Evolutionary conservation across 2,888 invertebrate species (phyloP), one percentile per base, ranked within the genome.

Genomic region (Leptinotarsa juncta): DNA sequence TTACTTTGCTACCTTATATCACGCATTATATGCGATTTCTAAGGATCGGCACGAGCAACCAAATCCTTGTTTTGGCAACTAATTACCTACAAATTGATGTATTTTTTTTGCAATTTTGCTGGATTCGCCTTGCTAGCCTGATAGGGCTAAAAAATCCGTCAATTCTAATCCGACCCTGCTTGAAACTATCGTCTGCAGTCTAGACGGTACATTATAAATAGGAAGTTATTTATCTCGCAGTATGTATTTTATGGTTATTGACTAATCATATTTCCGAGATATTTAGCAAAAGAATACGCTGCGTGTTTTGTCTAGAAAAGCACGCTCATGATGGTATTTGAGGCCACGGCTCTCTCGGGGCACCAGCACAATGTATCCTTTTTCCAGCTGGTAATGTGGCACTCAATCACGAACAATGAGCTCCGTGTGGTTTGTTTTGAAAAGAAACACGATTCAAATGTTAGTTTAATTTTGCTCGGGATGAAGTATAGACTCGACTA

Each of bases 201-300:
- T 85, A 85, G 84, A 84, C 84, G 80, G 79, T 80, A 81, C 81
- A 83, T 84, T 85, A 85, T 84, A 84, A 85, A 85, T 84, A 84
- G 84, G 84, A 85, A 84, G 83, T 84, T 83, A 82, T 84, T 82
- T 79, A 81, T 78, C 73, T 76, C 78, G 82, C 82, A 80, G 83
- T 83, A 83, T 83, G 82, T 81, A 80, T 81, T 84, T 84, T 83
- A 83, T 82, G 82, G 82, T 83, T 84, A 84, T 83, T 82, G 83
- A 83, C 83, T 83, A 83, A 84, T 84, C 83, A 83, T 83, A 84
- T 77, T 81, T 76, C 74, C 71, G 77, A 78, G 78, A 76, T 80
- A 78, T 77, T 76, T 72, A 75, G 72, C 65, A 71, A 70, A 50
- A 62, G 57, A 69, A 71, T 74, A 77, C 70, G 74, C 51, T 67